Conservation (phyloP, 2,113 vertebrate species). For the Felis catus region DNA sequence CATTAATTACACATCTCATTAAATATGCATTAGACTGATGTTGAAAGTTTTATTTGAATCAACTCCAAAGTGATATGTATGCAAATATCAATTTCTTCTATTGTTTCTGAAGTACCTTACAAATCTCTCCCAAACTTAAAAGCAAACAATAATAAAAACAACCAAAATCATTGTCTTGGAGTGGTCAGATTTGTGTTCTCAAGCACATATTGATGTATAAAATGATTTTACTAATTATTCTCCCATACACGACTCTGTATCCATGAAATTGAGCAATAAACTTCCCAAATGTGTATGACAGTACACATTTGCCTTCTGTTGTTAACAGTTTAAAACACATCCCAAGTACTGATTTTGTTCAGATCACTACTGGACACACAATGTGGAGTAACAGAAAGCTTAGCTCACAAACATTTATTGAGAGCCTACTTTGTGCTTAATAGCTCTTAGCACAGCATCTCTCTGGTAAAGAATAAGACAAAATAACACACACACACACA, state of each 20-base stretch:
- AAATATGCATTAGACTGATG: conserved; percentile 19
- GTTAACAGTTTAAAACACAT: background rate
- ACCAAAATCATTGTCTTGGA: background rate
- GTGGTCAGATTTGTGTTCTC: background rate
- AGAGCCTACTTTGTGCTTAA: background rate
- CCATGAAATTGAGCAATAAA: background rate
- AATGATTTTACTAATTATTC: background rate
- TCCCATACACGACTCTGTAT: background rate
- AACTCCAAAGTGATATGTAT: background rate
- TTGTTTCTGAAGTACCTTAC: background rate
- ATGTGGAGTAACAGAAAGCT: background rate
- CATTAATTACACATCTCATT: background rate
- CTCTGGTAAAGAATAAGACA: background rate
- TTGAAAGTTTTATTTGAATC: conserved; percentile 25
- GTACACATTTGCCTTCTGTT: background rate
- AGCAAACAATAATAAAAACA: background rate
- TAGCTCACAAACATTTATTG: background rate
- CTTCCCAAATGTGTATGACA: background rate
- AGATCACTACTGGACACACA: background rate
- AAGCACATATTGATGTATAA: background rate
- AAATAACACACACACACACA: background rate
- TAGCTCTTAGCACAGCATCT: background rate
- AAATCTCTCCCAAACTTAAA: background rate
- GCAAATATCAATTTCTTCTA: background rate
- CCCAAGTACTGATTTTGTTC: background rate